These are phyloP conservation scores for Aeoliscus strigatus DNA, from an alignment of 2,797 vertebrate species.

Conservation along the genomic window DNA sequence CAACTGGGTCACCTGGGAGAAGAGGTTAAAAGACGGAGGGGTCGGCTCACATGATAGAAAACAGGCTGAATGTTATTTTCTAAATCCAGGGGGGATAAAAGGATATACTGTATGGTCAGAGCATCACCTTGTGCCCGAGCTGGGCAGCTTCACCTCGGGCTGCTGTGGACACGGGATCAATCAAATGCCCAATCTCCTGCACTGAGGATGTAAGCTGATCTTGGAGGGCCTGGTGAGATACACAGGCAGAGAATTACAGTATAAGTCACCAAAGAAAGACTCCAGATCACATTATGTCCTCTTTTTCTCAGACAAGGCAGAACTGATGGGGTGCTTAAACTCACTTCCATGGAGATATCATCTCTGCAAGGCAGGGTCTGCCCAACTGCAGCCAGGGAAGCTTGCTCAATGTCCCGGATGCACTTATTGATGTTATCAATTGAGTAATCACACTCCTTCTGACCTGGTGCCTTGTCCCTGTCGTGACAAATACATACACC, in stretches of 20 bases:
- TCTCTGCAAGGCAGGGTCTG: constrained; percentile 91
- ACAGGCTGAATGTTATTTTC: constrained; percentile 21
- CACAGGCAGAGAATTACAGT: constrained; percentile 28
- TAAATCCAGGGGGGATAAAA: constrained; percentile 34
- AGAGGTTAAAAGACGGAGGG: neutral
- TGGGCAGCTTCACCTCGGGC: constrained; percentile 95
- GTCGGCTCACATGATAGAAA: constrained; percentile 20
- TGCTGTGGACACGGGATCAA: constrained; percentile 92
- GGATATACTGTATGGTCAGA: constrained; percentile 16
- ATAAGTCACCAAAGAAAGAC: constrained; percentile 40
- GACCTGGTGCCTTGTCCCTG: constrained; percentile 97
- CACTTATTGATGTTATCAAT: constrained; percentile 96
- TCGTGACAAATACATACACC: too few relatives aligned
- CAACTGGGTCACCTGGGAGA: constrained; percentile 85
- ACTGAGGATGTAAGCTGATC: constrained; percentile 95
- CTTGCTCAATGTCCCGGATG: constrained; percentile 97
- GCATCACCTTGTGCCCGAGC: constrained; percentile 90
- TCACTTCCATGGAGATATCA: constrained; percentile 96
- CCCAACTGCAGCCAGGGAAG: constrained; percentile 90
- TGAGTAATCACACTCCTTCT: constrained; percentile 94
- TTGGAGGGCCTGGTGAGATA: constrained; percentile 83
- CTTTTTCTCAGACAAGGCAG: constrained; percentile 34
- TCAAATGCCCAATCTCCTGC: constrained; percentile 95
- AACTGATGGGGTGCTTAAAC: constrained; percentile 44
- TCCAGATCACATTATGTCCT: constrained; percentile 45